A percentile compares a stretch with the other conserved stretches of the same genome.
Conservation (phyloP, 1,140 invertebrate genomes). For the Acromyrmex echinatior region DNA sequence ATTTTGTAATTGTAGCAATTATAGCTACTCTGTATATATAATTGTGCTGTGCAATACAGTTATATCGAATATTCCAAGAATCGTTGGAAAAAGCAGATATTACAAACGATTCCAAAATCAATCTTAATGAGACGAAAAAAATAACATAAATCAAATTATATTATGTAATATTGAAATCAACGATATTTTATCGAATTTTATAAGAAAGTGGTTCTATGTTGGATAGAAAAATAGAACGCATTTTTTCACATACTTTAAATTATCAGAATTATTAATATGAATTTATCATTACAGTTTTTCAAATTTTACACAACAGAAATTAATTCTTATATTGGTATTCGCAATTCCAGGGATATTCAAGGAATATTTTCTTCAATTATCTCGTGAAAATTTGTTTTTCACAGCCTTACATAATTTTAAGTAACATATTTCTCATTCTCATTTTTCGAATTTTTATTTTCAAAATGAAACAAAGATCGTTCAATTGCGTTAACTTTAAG, state of each 20-base stretch:
- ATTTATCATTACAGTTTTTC: neutral
- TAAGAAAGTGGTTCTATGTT: neutral
- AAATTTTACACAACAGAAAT: neutral
- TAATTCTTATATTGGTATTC: neutral
- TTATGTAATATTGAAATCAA: neutral
- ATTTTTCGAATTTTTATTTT: no score
- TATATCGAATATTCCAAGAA: constrained; percentile 9
- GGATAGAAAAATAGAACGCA: neutral
- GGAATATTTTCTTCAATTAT: no score
- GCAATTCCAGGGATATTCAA: neutral
- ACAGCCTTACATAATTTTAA: no score
- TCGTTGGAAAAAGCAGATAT: constrained; percentile 28
- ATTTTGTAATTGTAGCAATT: constrained; percentile 25
- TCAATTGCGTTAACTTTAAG: no score
- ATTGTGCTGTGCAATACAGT: neutral
- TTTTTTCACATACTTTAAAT: neutral
- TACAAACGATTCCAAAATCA: constrained; percentile 5
- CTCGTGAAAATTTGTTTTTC: no score
- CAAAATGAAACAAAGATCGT: no score
- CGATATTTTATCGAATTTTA: constrained; percentile 21
- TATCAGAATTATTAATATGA: neutral
- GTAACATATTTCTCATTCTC: no score
- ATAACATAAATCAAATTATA: neutral
- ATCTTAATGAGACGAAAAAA: neutral
- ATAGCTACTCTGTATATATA: neutral